Evolutionary conservation across 2,888 invertebrate genomes (phyloP).

Genomic region (Aleiodes leptofemur): DNA sequence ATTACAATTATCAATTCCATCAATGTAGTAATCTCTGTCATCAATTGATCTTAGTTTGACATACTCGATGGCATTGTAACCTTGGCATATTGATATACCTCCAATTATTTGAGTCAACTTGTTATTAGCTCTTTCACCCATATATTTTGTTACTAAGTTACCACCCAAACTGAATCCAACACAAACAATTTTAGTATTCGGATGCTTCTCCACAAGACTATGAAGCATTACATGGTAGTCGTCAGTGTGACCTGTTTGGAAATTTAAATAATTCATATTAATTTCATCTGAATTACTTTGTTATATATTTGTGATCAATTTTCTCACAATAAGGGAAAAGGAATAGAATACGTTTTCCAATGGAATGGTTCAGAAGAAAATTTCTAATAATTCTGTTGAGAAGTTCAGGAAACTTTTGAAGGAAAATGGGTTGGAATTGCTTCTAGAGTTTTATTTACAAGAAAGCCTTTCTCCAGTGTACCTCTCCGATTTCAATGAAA

Average conservation of each 20-base stretch:
- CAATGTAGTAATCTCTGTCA: not conserved
- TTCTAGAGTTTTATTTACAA: no score
- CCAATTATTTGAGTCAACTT: constrained; percentile 86
- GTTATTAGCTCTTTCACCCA: constrained; percentile 84
- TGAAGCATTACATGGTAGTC: constrained; percentile 91
- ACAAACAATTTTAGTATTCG: constrained; percentile 86
- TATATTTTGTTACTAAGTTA: constrained; percentile 93
- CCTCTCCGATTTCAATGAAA: no score
- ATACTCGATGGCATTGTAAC: constrained; percentile 94
- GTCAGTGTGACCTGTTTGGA: constrained; percentile 87
- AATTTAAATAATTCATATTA: not conserved
- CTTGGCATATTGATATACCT: constrained; percentile 95
- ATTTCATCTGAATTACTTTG: no score
- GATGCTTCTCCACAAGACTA: constrained; percentile 84
- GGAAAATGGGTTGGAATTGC: no score
- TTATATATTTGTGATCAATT: no score
- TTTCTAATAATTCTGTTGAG: no score
- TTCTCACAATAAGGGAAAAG: no score
- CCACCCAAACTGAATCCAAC: constrained; percentile 97
- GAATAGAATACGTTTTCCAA: no score
- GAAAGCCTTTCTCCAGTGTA: no score
- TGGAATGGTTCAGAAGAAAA: no score
- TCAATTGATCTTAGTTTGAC: constrained; percentile 68
- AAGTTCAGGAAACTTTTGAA: no score
- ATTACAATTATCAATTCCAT: constrained; percentile 9